A percentile compares a stretch with the other conserved stretches of the same genome.
Evolutionary conservation across 1,140 invertebrate species (phyloP).

Genomic region (Sipha flava): DNA sequence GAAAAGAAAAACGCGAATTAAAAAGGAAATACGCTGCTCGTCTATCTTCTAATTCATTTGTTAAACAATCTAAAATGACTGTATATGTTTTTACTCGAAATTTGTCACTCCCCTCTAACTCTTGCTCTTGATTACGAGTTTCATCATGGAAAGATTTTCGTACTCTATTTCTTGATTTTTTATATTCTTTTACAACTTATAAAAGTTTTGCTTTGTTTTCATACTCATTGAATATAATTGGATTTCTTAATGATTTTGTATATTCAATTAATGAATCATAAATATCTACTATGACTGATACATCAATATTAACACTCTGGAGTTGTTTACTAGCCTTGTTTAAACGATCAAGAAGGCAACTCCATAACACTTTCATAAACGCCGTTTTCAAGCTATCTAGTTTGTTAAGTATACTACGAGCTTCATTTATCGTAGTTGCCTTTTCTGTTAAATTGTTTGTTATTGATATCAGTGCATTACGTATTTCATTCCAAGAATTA

Average conservation of each 20-base stretch:
- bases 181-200: not conserved
- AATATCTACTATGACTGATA: not conserved
- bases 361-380: too few species aligned
- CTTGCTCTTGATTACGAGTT: not conserved
- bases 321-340: not conserved
- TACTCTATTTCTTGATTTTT: not conserved
- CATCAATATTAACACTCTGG: not conserved
- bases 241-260: not conserved
- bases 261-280: too few species aligned
- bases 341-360: not conserved
- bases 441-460: constrained; percentile 1
- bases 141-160: not conserved
- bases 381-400: not conserved
- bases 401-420: not conserved
- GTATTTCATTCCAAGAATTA: constrained; percentile 6
- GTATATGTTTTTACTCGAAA: too few species aligned
- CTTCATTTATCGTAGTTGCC: not conserved
- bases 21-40: not conserved
- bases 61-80: not conserved
- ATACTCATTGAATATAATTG: not conserved
- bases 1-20: not conserved
- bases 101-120: too few species aligned
- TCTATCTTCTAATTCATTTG: not conserved
- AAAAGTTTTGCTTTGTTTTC: not conserved
- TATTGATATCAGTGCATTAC: not conserved